Percentiles rank a stretch among this genome's conserved stretches.
Evolutionary conservation across 1,140 invertebrate species (phyloP).

Genomic region (Hydropsyche tenuis): DNA sequence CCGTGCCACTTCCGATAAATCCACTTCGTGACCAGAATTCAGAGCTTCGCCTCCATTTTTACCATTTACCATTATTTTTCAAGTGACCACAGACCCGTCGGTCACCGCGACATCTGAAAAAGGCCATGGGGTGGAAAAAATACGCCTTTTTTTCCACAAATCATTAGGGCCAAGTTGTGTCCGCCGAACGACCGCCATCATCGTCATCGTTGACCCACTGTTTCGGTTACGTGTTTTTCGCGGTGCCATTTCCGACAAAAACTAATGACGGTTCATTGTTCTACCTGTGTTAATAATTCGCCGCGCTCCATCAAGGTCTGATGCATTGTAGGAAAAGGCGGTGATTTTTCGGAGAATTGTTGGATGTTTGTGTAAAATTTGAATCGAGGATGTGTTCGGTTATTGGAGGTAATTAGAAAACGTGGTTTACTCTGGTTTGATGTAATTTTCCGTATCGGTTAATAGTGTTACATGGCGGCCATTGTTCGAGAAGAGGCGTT

Average conservation of each 20-base stretch:
- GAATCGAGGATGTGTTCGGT: too few relatives aligned
- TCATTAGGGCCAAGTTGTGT: slow-evolving; percentile 6
- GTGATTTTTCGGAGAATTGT: too few relatives aligned
- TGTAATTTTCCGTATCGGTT: too few relatives aligned
- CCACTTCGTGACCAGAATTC: background rate
- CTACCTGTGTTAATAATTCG: background rate
- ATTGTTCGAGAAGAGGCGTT: background rate
- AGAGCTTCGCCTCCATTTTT: background rate
- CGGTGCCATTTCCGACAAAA: background rate
- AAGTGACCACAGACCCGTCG: too few relatives aligned
- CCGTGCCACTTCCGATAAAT: background rate
- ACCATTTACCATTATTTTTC: too few relatives aligned
- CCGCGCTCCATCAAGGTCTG: background rate
- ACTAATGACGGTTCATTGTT: slow-evolving; percentile 6
- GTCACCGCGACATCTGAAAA: too few relatives aligned
- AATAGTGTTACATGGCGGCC: background rate
- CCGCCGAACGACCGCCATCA: background rate
- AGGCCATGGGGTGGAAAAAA: too few relatives aligned
- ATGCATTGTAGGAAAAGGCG: too few relatives aligned
- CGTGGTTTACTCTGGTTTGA: too few relatives aligned
- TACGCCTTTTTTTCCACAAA: too few relatives aligned
- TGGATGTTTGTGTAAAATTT: too few relatives aligned
- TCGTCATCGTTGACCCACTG: slow-evolving; percentile 3
- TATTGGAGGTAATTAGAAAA: too few relatives aligned
- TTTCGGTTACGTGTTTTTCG: background rate